These are phyloP conservation scores for Sturnus vulgaris DNA, from an alignment of 2,113 vertebrate species.

Conservation along the genomic window DNA sequence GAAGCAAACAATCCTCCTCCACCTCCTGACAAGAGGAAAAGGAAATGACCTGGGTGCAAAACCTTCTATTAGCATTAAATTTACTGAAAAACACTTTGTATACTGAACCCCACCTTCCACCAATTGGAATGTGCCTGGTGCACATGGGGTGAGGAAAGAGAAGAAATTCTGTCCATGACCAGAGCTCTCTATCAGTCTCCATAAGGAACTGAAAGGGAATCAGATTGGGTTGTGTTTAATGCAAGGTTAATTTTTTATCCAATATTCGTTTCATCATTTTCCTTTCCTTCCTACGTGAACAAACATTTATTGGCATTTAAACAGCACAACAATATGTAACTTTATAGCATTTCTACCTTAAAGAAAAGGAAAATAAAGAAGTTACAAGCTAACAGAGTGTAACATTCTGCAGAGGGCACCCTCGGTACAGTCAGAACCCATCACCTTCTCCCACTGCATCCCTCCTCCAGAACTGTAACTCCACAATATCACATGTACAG, in stretches of 20 bases:
- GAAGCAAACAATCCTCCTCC: background rate
- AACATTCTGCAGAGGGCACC: slow-evolving; percentile 70
- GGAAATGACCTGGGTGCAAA: background rate
- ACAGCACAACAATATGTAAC: accelerated
- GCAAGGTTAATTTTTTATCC: background rate
- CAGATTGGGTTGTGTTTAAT: background rate
- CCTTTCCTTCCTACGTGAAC: background rate
- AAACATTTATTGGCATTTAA: background rate
- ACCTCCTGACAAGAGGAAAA: background rate
- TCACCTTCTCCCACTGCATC: background rate
- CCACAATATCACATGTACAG: background rate
- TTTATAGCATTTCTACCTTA: background rate
- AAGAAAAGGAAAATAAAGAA: background rate
- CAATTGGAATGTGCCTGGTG: background rate
- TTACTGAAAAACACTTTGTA: background rate
- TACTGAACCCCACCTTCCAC: background rate
- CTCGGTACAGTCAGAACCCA: slow-evolving; percentile 38
- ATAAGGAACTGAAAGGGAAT: background rate
- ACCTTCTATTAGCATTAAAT: no score
- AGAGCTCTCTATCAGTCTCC: background rate
- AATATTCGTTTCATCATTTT: background rate
- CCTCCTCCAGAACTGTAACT: background rate
- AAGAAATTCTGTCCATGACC: background rate
- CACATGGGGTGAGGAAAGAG: background rate
- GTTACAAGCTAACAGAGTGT: background rate